These are phyloP conservation scores for Callimorpha dominula DNA, from an alignment of 2,888 invertebrate species.

Conservation along the genomic window DNA sequence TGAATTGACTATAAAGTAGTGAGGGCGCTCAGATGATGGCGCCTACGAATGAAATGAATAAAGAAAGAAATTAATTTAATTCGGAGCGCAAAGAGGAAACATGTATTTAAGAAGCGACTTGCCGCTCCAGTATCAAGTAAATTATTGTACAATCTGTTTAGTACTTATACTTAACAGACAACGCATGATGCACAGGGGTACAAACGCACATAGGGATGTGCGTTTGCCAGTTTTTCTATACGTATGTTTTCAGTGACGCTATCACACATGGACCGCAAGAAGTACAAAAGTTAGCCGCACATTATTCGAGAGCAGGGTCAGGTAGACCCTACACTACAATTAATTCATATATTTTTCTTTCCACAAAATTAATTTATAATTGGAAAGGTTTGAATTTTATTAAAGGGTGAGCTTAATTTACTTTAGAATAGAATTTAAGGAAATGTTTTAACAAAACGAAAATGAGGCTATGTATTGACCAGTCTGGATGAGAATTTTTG, in stretches of 20 bases:
- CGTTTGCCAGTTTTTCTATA: neutral
- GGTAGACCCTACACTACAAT: constrained; percentile 36
- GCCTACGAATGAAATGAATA: no score
- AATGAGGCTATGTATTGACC: no score
- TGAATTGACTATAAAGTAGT: no score
- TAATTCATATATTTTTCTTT: constrained; percentile 56
- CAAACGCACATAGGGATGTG: accelerated
- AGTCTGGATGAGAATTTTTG: no score
- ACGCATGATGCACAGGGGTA: no score
- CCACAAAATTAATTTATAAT: constrained; percentile 47
- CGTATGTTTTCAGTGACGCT: constrained; percentile 31
- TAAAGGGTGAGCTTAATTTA: constrained; percentile 18
- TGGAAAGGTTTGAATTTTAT: constrained; percentile 36
- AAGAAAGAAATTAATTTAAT: no score
- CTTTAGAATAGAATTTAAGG: neutral
- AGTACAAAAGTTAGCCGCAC: constrained; percentile 30
- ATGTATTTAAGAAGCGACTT: no score
- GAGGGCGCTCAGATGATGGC: no score
- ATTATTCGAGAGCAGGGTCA: constrained; percentile 40
- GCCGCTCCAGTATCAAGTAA: no score
- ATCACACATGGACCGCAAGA: constrained; percentile 37
- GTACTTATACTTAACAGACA: no score
- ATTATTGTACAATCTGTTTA: no score
- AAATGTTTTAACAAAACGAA: neutral
- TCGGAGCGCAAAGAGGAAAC: no score